These are phyloP conservation scores for Macaca fascicularis DNA, from an alignment of 2,113 vertebrate species.

Conservation along the genomic window DNA sequence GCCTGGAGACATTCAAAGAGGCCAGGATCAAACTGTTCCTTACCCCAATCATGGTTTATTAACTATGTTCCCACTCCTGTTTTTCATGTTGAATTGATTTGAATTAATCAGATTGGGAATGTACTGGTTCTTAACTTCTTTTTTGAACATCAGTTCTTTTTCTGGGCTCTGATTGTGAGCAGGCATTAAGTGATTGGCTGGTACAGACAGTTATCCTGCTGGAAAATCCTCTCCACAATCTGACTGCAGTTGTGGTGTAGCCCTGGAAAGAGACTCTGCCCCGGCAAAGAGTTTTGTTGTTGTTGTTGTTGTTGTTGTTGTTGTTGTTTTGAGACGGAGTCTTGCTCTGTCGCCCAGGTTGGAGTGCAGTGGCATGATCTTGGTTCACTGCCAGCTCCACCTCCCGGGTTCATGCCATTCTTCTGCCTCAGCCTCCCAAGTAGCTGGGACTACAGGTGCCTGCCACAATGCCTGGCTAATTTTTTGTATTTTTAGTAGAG, in stretches of 20 bases:
- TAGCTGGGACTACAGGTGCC: too few relatives aligned
- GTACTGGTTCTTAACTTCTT: not conserved
- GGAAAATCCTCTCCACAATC: not conserved
- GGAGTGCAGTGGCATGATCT: too few relatives aligned
- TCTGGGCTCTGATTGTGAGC: not conserved
- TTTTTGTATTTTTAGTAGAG: too few relatives aligned
- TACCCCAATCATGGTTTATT: not conserved
- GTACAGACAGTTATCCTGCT: not conserved
- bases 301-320: too few relatives aligned
- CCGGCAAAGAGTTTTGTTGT: too few relatives aligned
- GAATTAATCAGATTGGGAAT: not conserved
- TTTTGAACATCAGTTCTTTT: not conserved
- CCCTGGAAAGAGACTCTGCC: too few relatives aligned
- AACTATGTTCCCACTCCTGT: not conserved
- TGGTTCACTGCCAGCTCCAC: too few relatives aligned
- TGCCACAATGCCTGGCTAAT: too few relatives aligned
- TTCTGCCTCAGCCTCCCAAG: too few relatives aligned
- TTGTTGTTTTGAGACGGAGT: too few relatives aligned
- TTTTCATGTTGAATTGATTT: not conserved
- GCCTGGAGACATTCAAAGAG: not conserved
- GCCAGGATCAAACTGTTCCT: not conserved
- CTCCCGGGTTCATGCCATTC: too few relatives aligned
- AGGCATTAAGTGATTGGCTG: not conserved
- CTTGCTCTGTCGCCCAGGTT: too few relatives aligned
- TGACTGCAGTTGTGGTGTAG: not conserved